Base-by-base conservation (phyloP, 2,113 vertebrate genomes). In the Eidolon helvum region DNA sequence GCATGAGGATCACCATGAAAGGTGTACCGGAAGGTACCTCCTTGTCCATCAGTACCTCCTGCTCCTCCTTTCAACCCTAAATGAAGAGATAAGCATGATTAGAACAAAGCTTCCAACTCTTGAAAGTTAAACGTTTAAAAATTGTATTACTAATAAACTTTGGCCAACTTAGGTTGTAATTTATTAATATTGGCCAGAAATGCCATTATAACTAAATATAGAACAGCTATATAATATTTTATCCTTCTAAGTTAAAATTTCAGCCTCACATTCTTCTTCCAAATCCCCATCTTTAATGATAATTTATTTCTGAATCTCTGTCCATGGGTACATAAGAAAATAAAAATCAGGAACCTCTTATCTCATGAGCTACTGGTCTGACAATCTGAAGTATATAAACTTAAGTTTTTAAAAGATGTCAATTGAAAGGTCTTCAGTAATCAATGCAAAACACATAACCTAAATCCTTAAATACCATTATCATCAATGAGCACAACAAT, bases 1-100 rank as follows among this genome's bases (percentile, higher is more conserved):
- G 99, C 99, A 57, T 99, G 99, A 43, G 99, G 99, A 95, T 99
- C 99, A 0, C 99, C 99, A 2, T 99, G 99, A 98, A 99, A 99
- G 40, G 99, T 99, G 97, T 99, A 99, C 61, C 99, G 99, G 98
- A 99, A 99, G 93, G 99, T 99, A 91, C 99, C 99, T 68, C 99
- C 99, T 89, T 99, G 99, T 40, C 99, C 99, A 33, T 99, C 99
- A 21, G 98, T 96, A 24, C 99, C 99, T 55, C 99, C 99, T 95
- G 98, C 99, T 98, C 99, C 99, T 98, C 99, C 99, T 98, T 99
- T 99, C 59, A 99, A 98, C 61, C 99, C 99, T 99, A 97, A 35
- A 9, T 48, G 68, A 82, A 96, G 78, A 97, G 38, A 96, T 3
- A 94, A 89, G 35, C 30, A 43, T 28, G 78, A 96, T 68, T 72